Percentiles rank a stretch among this genome's conserved stretches.
Conservation (phyloP, 1,140 invertebrate species). For the Pogonognathellus flavescens region DNA sequence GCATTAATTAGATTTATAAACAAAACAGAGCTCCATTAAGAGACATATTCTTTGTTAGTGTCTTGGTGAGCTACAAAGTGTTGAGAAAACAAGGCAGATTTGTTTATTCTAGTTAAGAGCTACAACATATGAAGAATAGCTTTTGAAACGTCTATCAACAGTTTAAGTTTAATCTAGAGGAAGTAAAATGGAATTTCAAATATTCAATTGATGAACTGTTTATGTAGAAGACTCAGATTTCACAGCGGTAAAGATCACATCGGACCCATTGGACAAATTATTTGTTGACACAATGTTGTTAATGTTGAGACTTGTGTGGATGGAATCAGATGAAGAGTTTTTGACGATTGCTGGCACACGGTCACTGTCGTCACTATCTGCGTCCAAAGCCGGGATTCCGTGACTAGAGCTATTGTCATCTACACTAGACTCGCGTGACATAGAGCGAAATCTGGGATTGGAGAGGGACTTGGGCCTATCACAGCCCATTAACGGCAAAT, state of each 20-base stretch:
- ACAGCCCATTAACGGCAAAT: neutral
- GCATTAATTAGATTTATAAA: too few relatives aligned
- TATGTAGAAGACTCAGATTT: neutral
- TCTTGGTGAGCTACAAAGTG: neutral
- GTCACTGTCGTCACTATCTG: constrained; percentile 47
- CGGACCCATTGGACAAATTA: neutral
- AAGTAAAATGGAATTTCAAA: neutral
- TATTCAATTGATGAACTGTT: neutral
- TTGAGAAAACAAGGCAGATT: neutral
- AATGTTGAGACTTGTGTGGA: neutral
- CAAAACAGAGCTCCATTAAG: too few relatives aligned
- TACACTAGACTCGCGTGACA: constrained; percentile 18
- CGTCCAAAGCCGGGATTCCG: constrained; percentile 51
- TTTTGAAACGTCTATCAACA: neutral
- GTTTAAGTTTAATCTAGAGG: neutral
- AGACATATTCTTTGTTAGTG: too few relatives aligned
- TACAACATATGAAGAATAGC: too few relatives aligned
- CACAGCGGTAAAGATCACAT: neutral
- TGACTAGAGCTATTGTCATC: constrained; percentile 41
- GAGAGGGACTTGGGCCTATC: constrained; percentile 33
- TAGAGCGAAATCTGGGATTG: constrained; percentile 68
- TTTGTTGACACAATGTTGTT: neutral
- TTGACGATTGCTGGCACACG: neutral
- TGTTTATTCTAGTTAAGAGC: neutral
- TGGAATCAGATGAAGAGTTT: neutral